A percentile compares a stretch with the other conserved stretches of the same genome.
Evolutionary conservation across 64 coral and sea anemone species (phyloP).

Genomic region (Catalaphyllia jardinei): DNA sequence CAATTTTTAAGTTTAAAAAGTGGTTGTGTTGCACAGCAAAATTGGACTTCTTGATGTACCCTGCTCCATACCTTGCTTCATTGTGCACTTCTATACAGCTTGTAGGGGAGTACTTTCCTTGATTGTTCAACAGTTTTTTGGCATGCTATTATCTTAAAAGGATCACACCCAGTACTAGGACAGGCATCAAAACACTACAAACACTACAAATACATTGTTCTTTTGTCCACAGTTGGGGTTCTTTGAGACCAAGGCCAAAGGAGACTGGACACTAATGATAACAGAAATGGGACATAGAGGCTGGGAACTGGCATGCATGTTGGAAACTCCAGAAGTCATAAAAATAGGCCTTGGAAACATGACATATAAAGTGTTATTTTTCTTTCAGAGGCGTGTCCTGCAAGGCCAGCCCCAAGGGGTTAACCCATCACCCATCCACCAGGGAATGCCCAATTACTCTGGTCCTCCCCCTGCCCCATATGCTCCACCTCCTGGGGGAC

Average conservation of each 20-base stretch:
- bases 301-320: conserved; percentile 97
- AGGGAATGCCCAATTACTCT: conserved; percentile 55
- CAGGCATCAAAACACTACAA: too few species aligned
- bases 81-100: too few species aligned
- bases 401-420: conserved; percentile 13
- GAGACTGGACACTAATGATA: conserved; percentile 98
- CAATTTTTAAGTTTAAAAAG: neutral
- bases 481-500: conserved; percentile 26
- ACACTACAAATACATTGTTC: neutral
- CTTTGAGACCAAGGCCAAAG: conserved; percentile 94
- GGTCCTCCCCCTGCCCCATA: neutral
- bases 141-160: too few species aligned
- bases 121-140: too few species aligned
- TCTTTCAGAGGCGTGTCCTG: conserved; percentile 90
- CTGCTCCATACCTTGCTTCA: too few species aligned
- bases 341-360: conserved; percentile 87
- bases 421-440: conserved; percentile 43
- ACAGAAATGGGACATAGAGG: conserved; percentile 94
- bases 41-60: too few species aligned
- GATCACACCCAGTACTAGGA: too few species aligned
- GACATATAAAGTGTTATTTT: conserved; percentile 94
- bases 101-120: too few species aligned
- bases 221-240: conserved; percentile 77
- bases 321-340: conserved; percentile 92
- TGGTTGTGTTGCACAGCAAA: too few species aligned